These are phyloP conservation scores for Lonchura striata DNA, from an alignment of 2,113 vertebrate species.

Conservation along the genomic window DNA sequence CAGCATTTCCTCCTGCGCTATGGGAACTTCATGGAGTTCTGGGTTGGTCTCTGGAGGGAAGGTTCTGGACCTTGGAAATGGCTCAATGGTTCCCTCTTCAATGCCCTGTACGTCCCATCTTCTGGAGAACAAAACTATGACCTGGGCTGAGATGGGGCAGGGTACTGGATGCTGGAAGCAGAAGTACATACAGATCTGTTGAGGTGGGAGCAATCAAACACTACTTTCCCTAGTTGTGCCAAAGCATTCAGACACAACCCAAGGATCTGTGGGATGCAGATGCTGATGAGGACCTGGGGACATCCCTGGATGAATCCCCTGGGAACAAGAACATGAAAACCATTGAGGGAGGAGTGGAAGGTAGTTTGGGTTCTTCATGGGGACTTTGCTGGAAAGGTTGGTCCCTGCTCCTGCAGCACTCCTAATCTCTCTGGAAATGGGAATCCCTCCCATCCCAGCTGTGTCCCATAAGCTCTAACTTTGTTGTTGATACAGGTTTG, in stretches of 20 bases:
- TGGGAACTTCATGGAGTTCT: not conserved
- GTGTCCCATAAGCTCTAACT: not conserved
- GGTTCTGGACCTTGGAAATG: not conserved
- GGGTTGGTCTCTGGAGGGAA: not conserved
- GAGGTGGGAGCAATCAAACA: not conserved
- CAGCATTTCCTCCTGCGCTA: not conserved
- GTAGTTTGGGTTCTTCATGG: not conserved
- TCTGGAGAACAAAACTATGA: not conserved
- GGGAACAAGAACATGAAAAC: not conserved
- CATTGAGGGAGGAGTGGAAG: accelerated
- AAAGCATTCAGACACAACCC: not conserved
- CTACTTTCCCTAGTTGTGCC: not conserved
- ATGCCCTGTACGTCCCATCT: not conserved
- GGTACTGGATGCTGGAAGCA: not conserved
- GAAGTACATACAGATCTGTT: not conserved
- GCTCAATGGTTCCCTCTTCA: not conserved
- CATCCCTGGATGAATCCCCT: not conserved
- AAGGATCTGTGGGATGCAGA: not conserved
- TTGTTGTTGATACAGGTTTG: not conserved
- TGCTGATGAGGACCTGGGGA: not conserved
- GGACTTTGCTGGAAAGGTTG: not conserved
- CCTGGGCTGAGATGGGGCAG: not conserved
- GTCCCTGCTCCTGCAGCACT: not conserved
- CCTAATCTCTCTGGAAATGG: not conserved
- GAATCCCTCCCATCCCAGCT: not conserved